Evolutionary conservation across 2,888 invertebrate species (phyloP).

Genomic region (Spilarctia lutea): DNA sequence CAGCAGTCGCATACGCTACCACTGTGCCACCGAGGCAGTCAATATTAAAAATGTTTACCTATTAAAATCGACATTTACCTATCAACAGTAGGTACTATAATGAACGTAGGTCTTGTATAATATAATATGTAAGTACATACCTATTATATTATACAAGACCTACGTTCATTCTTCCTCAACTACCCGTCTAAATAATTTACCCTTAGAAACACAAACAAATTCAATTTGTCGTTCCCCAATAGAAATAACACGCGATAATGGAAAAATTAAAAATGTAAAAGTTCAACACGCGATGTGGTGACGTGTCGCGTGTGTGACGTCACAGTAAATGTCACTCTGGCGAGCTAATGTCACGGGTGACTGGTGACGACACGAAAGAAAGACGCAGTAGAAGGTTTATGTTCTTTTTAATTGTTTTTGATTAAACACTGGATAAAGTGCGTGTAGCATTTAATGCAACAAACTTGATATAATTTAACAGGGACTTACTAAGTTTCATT

Average conservation of each 20-base stretch:
- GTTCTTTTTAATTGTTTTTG: not conserved
- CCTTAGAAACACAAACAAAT: constrained; percentile 43
- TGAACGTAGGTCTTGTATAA: too few species aligned
- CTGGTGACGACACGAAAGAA: constrained; percentile 12
- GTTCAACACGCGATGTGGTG: constrained; percentile 69
- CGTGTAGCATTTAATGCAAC: not conserved
- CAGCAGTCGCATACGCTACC: too few species aligned
- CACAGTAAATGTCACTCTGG: constrained; percentile 65
- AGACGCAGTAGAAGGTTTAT: not conserved
- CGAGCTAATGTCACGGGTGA: constrained; percentile 56
- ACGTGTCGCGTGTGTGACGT: constrained; percentile 70
- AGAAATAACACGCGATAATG: constrained; percentile 72
- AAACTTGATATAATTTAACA: not conserved
- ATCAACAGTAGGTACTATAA: too few species aligned
- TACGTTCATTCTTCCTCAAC: not conserved
- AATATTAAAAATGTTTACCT: too few species aligned
- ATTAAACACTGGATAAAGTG: not conserved
- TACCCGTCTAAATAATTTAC: constrained; percentile 20
- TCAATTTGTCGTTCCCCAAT: constrained; percentile 59
- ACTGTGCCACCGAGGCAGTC: too few species aligned
- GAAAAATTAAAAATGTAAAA: constrained; percentile 79
- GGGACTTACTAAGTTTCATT: not conserved
- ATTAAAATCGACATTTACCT: too few species aligned
- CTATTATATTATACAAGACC: not conserved
- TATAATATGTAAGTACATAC: too few species aligned